Evolutionary conservation across 2,888 invertebrate genomes (phyloP), one percentile per base, ranked within the genome.

Genomic region (Epirrita christyi): DNA sequence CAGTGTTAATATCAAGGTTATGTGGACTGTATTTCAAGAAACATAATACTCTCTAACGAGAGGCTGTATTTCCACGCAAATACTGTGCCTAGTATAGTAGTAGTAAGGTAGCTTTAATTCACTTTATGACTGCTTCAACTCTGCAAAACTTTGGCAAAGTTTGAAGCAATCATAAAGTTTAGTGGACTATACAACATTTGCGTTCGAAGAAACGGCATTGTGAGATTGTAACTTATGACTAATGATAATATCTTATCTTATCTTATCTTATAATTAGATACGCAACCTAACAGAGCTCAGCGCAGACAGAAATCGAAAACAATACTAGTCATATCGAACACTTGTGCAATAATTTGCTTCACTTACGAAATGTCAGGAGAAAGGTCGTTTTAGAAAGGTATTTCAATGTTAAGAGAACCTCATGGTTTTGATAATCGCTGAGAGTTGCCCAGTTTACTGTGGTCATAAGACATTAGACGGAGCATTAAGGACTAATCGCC

Each of bases 191-290:
- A 37, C n/a, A 34, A 38, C 21, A 29, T 38, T 44, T 32, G n/a
- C 44, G 28, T 45, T 32, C 10, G 2, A 14, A 13, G 10, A 13
- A 36, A 13, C 32, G 37, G 43, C 47, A 43, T 32, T 48, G 43
- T 11, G 44, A 29, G 21, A 41, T 15, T 9, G 21, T 38, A 14
- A 14, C 38, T 11, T 41, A 47, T 56, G n/a, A n/a, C n/a, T n/a
- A n/a, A n/a, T n/a, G n/a, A n/a, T n/a, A n/a, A n/a, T n/a, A n/a
- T n/a, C n/a, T n/a, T n/a, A n/a, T n/a, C n/a, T n/a, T n/a, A n/a
- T n/a, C n/a, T n/a, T n/a, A n/a, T n/a, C n/a, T n/a, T n/a, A 60
- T 48, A 56, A 63, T 59, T 55, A 55, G 52, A 60, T 53, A 51
- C 29, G 42, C 46, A 57, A 59, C 48, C 59, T 40, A 47, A 45